phyloP scores from a whole-genome alignment of 2,797 vertebrate species.

The Bradypodion pumilum region DNA sequence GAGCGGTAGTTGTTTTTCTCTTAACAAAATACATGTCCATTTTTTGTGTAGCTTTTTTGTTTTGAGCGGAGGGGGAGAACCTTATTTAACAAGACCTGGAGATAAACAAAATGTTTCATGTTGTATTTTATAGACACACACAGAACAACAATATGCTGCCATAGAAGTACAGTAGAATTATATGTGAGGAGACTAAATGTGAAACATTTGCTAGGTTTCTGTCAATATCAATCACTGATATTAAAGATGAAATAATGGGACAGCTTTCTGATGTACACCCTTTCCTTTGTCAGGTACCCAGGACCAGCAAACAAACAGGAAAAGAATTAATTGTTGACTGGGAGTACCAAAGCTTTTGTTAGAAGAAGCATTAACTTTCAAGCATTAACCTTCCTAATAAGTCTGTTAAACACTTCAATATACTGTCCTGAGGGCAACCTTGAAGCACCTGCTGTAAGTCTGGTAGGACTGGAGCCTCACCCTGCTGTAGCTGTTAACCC shows the following conservation, averaged over 20 bases:
- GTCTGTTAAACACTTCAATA: not conserved
- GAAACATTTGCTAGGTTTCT: not conserved
- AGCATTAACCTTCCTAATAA: not conserved
- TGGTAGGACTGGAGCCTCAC: too few species aligned
- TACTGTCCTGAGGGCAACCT: too few species aligned
- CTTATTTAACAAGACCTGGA: not conserved
- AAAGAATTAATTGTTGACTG: constrained; percentile 1
- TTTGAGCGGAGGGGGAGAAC: too few species aligned
- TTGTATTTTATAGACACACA: not conserved
- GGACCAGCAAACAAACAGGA: not conserved
- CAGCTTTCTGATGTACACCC: not conserved
- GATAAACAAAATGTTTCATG: constrained; percentile 29
- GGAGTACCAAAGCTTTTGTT: not conserved
- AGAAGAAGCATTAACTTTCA: not conserved
- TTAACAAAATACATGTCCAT: too few species aligned
- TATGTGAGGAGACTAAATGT: constrained; percentile 17
- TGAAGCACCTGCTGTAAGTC: too few species aligned
- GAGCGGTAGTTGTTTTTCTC: constrained; percentile 21
- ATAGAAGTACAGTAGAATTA: constrained; percentile 16
- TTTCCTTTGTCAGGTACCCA: constrained; percentile 1
- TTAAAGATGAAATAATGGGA: constrained; percentile 8
- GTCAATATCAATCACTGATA: not conserved
- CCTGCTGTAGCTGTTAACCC: too few species aligned
- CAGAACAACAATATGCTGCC: not conserved
- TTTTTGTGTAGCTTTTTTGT: too few species aligned